Percentiles rank a stretch among this genome's conserved stretches.
Evolutionary conservation across 2,113 vertebrate species (phyloP).

Genomic region (Dasyurus viverrinus): DNA sequence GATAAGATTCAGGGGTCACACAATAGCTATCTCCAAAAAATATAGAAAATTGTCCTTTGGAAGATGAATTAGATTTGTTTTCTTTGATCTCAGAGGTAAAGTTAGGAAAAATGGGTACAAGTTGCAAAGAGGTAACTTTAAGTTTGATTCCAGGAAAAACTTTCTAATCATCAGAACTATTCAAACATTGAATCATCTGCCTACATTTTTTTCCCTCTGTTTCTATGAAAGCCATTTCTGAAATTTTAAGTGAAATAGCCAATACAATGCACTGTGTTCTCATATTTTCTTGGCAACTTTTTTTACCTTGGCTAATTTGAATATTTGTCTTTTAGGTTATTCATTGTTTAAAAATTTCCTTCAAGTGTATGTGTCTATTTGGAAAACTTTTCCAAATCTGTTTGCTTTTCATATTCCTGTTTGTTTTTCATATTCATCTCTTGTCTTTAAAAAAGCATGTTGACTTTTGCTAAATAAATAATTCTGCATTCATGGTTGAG

Average conservation of each 20-base stretch:
- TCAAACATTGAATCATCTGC: background rate
- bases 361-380: background rate
- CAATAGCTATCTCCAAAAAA: background rate
- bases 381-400: background rate
- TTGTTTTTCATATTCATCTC: background rate
- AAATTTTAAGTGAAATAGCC: background rate
- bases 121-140: background rate
- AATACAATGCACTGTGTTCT: background rate
- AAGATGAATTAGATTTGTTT: background rate
- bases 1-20: background rate
- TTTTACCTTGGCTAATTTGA: background rate
- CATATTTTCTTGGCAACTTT: background rate
- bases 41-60: background rate
- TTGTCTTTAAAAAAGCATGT: background rate
- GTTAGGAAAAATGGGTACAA: background rate
- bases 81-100: background rate
- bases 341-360: background rate
- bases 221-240: background rate
- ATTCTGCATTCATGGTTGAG: background rate
- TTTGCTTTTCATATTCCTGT: background rate
- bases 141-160: background rate
- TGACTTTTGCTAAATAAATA: background rate
- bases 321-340: background rate
- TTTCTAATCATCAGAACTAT: background rate
- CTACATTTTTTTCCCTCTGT: background rate